Base-by-base conservation (phyloP, 2,888 invertebrate genomes). In the Ophion ellenae region DNA sequence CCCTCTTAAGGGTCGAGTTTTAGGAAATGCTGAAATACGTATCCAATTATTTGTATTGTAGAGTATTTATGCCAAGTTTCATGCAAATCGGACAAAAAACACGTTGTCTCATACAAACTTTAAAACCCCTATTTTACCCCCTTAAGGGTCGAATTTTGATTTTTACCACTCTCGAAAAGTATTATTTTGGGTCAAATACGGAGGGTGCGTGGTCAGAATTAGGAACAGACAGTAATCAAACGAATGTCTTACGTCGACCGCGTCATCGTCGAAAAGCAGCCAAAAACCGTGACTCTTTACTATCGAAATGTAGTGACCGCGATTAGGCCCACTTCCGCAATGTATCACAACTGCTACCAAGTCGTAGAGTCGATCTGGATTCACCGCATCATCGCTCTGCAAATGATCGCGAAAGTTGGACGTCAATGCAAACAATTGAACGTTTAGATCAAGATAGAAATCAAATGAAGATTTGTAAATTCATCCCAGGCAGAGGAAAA, bases 271-370 rank as follows among this genome's bases (percentile, higher is more conserved):
- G 95, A 99, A 99, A 6, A 99, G 96, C 89, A 99, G 95, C 99
- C 99, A 99, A 94, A 99, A 98, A 81, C 99, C 99, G 95, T 99
- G 99, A 94, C 99, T 99, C 95, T 99, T 99, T 83, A 99, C 99
- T 94, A 99, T 99, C 94, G 99, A 99, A 94, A 99, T 99, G 95
- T 99, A 99, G 95, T 99, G 99, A 45, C 99, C 99, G 85, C 99
- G 96, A 95, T 99, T 99, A 89, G 99, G 99, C 75, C 99, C 99
- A 88, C 99, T 99, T 88, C 99, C 99, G 95, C 99, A 99, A 95
- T 99, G 99, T 91, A 99, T 99, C 89, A 99, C 99, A 89, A 99
- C 99, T 66, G 99, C 99, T 88, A 99, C 99, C 91, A 99, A 95
- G 95, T 99, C 99, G 95, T 99, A 99, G 92, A 99, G 96, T 88